Percentiles rank a stretch among this genome's conserved stretches.
Conservation (phyloP, 2,797 vertebrate species). For the Phataginus tetradactyla region DNA sequence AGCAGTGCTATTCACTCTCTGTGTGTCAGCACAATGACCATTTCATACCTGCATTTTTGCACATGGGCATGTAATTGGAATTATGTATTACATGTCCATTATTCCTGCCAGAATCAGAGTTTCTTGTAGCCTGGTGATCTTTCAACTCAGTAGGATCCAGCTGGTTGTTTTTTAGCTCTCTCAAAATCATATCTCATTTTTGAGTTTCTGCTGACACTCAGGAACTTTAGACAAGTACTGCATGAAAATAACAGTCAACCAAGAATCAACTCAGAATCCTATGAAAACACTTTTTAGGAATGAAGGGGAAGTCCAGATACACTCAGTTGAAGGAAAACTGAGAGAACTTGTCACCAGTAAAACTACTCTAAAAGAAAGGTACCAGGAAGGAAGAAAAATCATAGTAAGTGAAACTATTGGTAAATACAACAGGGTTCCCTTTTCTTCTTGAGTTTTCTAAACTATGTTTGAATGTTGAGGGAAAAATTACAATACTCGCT, state of each 20-base stretch:
- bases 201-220: not conserved
- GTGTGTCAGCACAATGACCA: not conserved
- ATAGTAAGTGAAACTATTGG: not conserved
- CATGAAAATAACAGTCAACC: constrained; percentile 46
- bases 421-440: not conserved
- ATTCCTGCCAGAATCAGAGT: not conserved
- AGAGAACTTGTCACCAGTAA: constrained; percentile 10
- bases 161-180: not conserved
- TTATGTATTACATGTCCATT: not conserved
- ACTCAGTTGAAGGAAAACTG: constrained; percentile 11
- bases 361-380: not conserved
- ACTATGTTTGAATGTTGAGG: not conserved
- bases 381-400: not conserved
- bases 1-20: not conserved
- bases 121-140: not conserved
- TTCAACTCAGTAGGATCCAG: not conserved
- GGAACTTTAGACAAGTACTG: not conserved
- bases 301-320: not conserved
- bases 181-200: not conserved
- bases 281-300: not conserved
- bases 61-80: not conserved
- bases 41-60: not conserved
- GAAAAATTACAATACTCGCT: not conserved
- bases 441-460: constrained; percentile 15
- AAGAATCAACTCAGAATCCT: not conserved